A percentile compares a stretch with the other conserved stretches of the same genome.
Conservation (phyloP, 2,797 vertebrate species). For the Kryptopterus vitreolus region DNA sequence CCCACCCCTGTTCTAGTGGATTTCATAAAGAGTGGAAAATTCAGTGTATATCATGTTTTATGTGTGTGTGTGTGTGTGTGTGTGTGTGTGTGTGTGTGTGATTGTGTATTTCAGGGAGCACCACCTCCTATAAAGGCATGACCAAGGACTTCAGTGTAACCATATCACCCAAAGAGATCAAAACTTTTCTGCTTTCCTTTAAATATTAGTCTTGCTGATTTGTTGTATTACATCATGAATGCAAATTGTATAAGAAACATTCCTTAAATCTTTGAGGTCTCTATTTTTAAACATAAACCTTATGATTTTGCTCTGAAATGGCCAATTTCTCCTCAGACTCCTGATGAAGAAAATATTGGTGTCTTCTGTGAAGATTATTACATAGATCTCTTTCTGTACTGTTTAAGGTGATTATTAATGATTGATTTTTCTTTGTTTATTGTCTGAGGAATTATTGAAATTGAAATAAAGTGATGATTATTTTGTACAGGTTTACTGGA, state of each 20-base stretch:
- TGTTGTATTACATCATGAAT: not conserved
- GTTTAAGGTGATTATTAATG: not conserved
- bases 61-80: not conserved
- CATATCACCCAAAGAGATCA: conserved; percentile 84
- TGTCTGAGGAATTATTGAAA: not conserved
- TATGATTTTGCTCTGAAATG: not conserved
- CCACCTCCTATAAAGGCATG: not conserved
- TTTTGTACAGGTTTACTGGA: not conserved
- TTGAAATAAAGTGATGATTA: not conserved
- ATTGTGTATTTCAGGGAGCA: conserved; percentile 62
- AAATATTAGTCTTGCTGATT: conserved; percentile 30
- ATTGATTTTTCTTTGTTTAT: not conserved
- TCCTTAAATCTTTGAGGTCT: not conserved
- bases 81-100: conserved; percentile 13
- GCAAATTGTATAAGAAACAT: not conserved
- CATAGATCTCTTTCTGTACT: not conserved
- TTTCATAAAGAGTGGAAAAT: not conserved
- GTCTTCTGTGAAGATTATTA: conserved; percentile 65
- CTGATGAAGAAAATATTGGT: not conserved
- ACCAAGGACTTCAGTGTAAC: conserved; percentile 68
- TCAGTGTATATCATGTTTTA: not conserved
- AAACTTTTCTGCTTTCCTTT: conserved; percentile 87
- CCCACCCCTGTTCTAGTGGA: too few relatives aligned
- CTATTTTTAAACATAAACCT: not conserved
- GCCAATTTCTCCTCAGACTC: not conserved